Evolutionary conservation across 2,888 invertebrate genomes (phyloP).

Genomic region (Macrophya alboannulata): DNA sequence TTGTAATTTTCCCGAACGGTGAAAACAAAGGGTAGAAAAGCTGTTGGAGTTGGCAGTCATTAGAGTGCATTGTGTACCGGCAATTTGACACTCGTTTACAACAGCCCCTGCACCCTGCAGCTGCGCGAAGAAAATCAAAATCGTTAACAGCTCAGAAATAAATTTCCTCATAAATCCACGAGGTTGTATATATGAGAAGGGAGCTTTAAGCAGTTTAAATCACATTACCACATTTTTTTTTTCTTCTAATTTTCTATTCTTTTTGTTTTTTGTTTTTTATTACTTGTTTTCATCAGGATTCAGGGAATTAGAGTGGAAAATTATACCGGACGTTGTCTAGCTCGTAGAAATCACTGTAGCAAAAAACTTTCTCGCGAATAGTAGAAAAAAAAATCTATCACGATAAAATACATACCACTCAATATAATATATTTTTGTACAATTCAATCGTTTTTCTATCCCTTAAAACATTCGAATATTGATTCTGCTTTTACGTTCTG

Average conservation of each 20-base stretch:
- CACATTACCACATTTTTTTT: conserved; percentile 43
- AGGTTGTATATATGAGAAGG: background rate
- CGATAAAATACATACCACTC: background rate
- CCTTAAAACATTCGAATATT: background rate
- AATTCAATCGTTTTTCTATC: background rate
- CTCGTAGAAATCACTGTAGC: background rate
- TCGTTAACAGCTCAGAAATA: conserved; percentile 13
- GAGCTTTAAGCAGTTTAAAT: conserved; percentile 39
- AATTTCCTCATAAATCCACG: conserved; percentile 7
- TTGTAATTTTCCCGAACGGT: conserved; percentile 13
- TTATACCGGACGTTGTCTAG: background rate
- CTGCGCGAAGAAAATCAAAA: background rate
- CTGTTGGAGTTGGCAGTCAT: conserved; percentile 69
- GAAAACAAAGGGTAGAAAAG: conserved; percentile 23
- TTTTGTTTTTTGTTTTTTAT: background rate
- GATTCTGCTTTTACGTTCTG: background rate
- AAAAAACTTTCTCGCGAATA: background rate
- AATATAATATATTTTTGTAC: background rate
- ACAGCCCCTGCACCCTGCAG: background rate
- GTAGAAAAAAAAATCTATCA: background rate
- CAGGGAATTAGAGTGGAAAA: conserved; percentile 24
- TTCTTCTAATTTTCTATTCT: background rate
- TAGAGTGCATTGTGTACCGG: conserved; percentile 76
- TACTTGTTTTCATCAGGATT: background rate
- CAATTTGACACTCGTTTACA: conserved; percentile 66